Evolutionary conservation across 2,888 invertebrate species (phyloP), one percentile per base, ranked within the genome.

Genomic region (Hoplodrina blanda): DNA sequence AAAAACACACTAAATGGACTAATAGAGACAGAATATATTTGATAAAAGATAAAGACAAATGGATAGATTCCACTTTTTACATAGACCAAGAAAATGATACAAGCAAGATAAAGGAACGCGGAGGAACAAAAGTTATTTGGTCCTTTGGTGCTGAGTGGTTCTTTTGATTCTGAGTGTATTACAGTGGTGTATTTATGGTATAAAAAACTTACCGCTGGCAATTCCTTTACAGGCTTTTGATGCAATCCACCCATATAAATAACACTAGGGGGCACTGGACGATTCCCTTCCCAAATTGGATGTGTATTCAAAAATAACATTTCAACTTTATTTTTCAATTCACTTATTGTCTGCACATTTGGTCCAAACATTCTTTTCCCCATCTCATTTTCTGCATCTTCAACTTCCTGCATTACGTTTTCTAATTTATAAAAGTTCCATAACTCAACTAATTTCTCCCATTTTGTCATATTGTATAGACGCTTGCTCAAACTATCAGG

Each of bases 241-340:
- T 73, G 69, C 37, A 76, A 11, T n/a, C 93, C 94, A 46, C 94
- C 93, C 64, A 94, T 88, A 55, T 90, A 90, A 6, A 95, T 74
- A 7, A 93, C 83, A 70, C 87, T 89, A 0, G 94, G 93, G 5
- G 93, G 89, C 10, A 91, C 81, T 3, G 96, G 95, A n/a, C 91
- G 83, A 62, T 90, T 89, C 0, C 77, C 81, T 33, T 87, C 88
- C 85, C 91, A 91, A 8, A 92, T 73, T 0, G 91, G 90, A 85
- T 96, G 90, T 3, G 87, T 81, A 77, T 95, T 96, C 2, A 94
- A 59, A 73, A 96, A 90, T 19, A 95, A 57, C 86, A 95, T 82
- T 60, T 92, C 90, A 17, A 92, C 84, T 63, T 88, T 88, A 20
- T 87, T 79, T n/a, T 61, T 65, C 33, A 90, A 75, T 59, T 86